Conservation (phyloP, 2,113 vertebrate species). For the Python bivittatus region DNA sequence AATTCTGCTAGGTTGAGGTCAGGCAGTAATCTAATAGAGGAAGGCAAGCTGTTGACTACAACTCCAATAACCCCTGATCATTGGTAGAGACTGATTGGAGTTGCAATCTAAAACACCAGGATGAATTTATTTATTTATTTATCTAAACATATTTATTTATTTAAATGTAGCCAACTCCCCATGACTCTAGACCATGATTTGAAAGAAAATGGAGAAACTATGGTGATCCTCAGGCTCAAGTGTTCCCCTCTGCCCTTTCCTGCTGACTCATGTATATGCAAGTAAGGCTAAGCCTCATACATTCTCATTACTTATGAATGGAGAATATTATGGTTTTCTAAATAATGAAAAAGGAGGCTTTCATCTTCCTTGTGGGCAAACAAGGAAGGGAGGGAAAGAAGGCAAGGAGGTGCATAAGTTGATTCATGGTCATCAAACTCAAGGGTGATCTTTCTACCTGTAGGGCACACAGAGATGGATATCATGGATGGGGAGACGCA, state of each 20-base stretch:
- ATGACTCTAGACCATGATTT: not conserved
- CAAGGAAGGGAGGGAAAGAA: not conserved
- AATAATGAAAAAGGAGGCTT: not conserved
- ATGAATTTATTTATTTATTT: not conserved
- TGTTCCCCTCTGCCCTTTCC: not conserved
- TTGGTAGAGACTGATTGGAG: not conserved
- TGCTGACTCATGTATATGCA: not conserved
- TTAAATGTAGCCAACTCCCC: not conserved
- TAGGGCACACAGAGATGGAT: not conserved
- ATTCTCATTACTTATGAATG: not conserved
- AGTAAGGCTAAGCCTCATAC: not conserved
- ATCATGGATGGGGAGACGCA: not conserved
- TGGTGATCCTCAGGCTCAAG: not conserved
- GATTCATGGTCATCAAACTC: not conserved
- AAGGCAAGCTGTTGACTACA: not conserved
- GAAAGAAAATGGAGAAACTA: not conserved
- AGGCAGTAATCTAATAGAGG: not conserved
- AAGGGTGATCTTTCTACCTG: not conserved
- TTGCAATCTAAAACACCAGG: not conserved
- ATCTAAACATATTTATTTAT: not conserved
- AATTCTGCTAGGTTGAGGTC: not conserved
- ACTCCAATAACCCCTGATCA: not conserved
- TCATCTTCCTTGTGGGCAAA: not conserved
- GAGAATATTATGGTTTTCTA: not conserved
- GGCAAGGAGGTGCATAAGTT: not conserved